phyloP scores from a whole-genome alignment of 1,140 invertebrate genomes.

The Aphelinus atriplicis region DNA sequence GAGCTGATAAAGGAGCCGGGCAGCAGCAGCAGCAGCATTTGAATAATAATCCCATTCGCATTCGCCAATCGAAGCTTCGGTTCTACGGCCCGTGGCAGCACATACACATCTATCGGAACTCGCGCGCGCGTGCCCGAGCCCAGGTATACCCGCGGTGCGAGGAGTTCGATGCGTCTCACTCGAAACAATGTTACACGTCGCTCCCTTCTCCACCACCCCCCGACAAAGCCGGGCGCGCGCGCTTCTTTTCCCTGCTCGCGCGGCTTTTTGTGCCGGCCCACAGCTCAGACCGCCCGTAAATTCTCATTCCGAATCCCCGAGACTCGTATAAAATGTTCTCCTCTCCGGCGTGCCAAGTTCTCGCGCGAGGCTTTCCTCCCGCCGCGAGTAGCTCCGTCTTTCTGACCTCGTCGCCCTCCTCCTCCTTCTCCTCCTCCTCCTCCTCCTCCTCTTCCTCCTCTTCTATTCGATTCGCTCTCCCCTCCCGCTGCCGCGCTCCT shows the following conservation, averaged over 20 bases:
- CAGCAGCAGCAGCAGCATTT: conserved; percentile 49
- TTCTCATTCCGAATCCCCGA: conserved; percentile 65
- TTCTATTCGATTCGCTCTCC: conserved; percentile 18
- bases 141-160: not conserved
- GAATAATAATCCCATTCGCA: conserved; percentile 59
- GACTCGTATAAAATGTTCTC: conserved; percentile 63
- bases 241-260: conserved; percentile 15
- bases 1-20: conserved; percentile 62
- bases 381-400: conserved; percentile 8
- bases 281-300: conserved; percentile 61
- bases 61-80: conserved; percentile 41
- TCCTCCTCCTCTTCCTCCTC: not conserved
- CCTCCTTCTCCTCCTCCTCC: not conserved
- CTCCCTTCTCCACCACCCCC: not conserved
- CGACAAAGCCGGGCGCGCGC: not conserved
- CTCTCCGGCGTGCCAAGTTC: conserved; percentile 27
- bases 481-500: not conserved
- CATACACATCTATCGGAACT: conserved; percentile 22
- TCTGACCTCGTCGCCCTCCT: conserved; percentile 31
- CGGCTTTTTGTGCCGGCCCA: conserved; percentile 40
- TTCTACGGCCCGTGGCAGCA: conserved; percentile 15
- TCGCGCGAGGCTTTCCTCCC: not conserved
- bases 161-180: conserved; percentile 60
- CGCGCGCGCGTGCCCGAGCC: conserved; percentile 4
- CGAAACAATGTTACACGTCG: conserved; percentile 64